Conservation (phyloP, 1,140 invertebrate species). For the Papilio dardanus region DNA sequence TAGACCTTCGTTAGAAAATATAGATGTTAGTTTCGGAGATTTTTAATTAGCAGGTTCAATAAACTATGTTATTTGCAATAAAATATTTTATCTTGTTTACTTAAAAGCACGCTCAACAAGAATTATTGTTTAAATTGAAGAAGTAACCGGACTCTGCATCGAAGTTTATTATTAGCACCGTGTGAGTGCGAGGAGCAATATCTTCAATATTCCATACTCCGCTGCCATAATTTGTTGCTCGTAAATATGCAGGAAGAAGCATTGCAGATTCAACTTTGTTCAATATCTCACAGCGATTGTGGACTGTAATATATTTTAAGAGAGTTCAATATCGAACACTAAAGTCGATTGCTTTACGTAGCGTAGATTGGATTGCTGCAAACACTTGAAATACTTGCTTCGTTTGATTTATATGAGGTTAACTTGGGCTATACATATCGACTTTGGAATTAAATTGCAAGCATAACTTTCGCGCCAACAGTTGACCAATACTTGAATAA, state of each 20-base stretch:
- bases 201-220: constrained; percentile 33
- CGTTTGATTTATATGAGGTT: constrained; percentile 33
- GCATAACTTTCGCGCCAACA: background rate
- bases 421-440: constrained; percentile 11
- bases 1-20: too few species aligned
- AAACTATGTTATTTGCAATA: background rate
- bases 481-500: constrained; percentile 27
- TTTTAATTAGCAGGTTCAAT: background rate
- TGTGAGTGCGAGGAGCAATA: constrained; percentile 34
- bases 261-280: constrained; percentile 25
- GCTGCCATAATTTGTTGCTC: constrained; percentile 31
- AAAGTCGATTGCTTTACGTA: constrained; percentile 3
- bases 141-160: constrained; percentile 11
- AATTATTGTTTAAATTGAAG: constrained; percentile 4
- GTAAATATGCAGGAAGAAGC: constrained; percentile 34
- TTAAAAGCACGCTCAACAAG: background rate
- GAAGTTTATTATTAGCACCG: constrained; percentile 32
- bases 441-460: constrained; percentile 32
- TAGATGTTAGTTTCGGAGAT: too few species aligned
- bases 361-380: constrained; percentile 20
- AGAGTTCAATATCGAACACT: background rate
- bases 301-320: background rate
- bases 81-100: background rate
- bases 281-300: background rate
- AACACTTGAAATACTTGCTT: constrained; percentile 35